Evolutionary conservation across 64 coral and sea anemone genomes (phyloP).

Genomic region (Pocillopora verrucosa): DNA sequence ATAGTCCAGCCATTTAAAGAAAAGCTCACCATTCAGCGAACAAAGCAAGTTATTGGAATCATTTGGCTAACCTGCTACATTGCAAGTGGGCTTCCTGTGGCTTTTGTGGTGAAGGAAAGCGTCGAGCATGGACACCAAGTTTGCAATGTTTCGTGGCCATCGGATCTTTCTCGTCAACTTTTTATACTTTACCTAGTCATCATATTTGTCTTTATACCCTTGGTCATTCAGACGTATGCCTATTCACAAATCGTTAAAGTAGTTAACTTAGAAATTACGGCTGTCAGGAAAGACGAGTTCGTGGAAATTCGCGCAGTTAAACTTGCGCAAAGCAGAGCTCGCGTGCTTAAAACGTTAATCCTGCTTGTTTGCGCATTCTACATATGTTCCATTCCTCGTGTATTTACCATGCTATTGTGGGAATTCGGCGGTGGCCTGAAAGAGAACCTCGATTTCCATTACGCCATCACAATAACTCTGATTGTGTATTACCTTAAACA

Average conservation of each 20-base stretch:
- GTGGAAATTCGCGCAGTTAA: background rate
- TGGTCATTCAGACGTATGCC: conserved; percentile 66
- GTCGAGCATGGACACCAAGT: background rate
- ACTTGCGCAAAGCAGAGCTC: conserved; percentile 25
- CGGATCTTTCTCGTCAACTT: conserved; percentile 14
- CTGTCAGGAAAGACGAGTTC: conserved; percentile 1
- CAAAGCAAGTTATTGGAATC: conserved; percentile 55
- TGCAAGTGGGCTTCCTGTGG: conserved; percentile 54
- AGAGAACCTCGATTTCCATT: conserved; percentile 1
- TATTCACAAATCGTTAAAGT: conserved; percentile 66
- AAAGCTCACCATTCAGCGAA: conserved; percentile 57
- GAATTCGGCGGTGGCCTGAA: conserved; percentile 43
- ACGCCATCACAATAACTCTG: conserved; percentile 52
- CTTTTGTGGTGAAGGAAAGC: background rate
- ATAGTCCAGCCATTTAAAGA: conserved; percentile 82
- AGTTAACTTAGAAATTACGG: conserved; percentile 29
- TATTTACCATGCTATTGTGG: conserved; percentile 52
- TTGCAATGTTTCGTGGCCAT: conserved; percentile 23
- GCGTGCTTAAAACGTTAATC: conserved; percentile 77
- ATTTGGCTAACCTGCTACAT: conserved; percentile 70
- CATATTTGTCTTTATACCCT: conserved; percentile 49
- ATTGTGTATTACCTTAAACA: conserved; percentile 80
- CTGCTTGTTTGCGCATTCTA: conserved; percentile 69
- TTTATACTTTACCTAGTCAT: conserved; percentile 61
- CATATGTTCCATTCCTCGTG: conserved; percentile 75